Base-by-base conservation (phyloP, 2,797 vertebrate genomes). In the Craterocephalus amniculus region DNA sequence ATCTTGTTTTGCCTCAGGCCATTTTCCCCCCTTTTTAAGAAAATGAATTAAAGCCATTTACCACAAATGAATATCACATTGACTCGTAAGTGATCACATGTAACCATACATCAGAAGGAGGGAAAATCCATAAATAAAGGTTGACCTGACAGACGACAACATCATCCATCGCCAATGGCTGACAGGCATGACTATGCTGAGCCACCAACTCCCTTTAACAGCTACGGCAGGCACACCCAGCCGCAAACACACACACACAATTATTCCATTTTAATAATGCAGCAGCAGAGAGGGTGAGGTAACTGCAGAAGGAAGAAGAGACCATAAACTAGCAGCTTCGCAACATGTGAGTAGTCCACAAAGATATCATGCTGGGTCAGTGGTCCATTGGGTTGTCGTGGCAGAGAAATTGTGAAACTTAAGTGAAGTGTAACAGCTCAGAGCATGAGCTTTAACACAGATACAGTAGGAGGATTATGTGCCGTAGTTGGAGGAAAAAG, bases 171-270 rank as follows among this genome's bases (percentile, higher is more conserved):
- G 10, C 27, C 40, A 48, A 9, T 62, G 35, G 26, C 55, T 63
- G 60, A 29, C 69, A 63, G 57, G 35, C 45, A 11, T 40, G 40
- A 58, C 64, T 48, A 35, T 31, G 20, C n/a, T 24, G 40, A 62
- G 27, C n/a, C 58, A 32, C 45, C 51, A 54, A 54, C 26, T 54
- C 14, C 11, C 22, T 20, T 31, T 59, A 35, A 29, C 27, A 12
- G 22, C 14, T 22, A 38, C 36, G 36, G 51, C 34, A 59, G 45
- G 29, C 49, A 29, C 43, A 52, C 57, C 20, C 4, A 34, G 9
- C 12, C 32, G 29, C 29, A 31, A 4, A 31, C 29, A 31, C 29
- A 88, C 84, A 84, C 81, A 84, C 83, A 77, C 84, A 88, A 87
- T 89, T 86, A 87, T 66, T 88, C 86, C 6, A 36, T 52, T 18